Evolutionary conservation across 2,888 invertebrate genomes (phyloP).

Genomic region (Augochlorella aurata): DNA sequence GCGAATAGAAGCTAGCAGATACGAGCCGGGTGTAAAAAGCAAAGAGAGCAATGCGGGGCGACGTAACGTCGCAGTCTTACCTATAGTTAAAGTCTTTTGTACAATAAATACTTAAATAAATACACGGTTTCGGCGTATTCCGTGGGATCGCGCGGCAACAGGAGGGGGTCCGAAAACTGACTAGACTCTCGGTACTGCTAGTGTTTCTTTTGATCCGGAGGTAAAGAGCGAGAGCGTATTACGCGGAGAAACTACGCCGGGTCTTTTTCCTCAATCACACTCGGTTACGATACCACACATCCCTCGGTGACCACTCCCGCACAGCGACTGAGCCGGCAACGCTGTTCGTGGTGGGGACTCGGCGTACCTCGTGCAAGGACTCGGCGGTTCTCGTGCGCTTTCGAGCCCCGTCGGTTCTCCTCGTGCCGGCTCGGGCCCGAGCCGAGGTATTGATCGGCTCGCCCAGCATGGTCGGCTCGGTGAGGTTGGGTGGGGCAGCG

Average conservation of each 20-base stretch:
- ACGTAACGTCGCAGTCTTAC: constrained; percentile 64
- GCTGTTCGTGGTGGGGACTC: constrained; percentile 75
- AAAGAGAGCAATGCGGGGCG: constrained; percentile 21
- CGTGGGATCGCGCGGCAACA: constrained; percentile 43
- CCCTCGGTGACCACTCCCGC: constrained; percentile 81
- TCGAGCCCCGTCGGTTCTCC: constrained; percentile 54
- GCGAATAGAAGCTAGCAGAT: background rate
- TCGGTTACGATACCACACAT: constrained; percentile 78
- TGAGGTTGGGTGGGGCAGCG: constrained; percentile 81
- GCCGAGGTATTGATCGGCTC: constrained; percentile 82
- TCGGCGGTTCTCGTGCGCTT: constrained; percentile 64
- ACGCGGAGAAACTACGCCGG: constrained; percentile 71
- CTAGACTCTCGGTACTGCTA: constrained; percentile 52
- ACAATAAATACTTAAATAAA: constrained; percentile 79
- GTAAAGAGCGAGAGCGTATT: constrained; percentile 57
- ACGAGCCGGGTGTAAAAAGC: background rate
- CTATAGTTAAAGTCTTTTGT: constrained; percentile 78
- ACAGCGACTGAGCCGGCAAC: constrained; percentile 81
- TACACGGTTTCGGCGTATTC: constrained; percentile 65
- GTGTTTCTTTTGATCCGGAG: constrained; percentile 37
- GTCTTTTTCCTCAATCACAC: constrained; percentile 76
- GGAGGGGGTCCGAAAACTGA: constrained; percentile 56
- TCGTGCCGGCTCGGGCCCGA: constrained; percentile 78
- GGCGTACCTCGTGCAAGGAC: constrained; percentile 75
- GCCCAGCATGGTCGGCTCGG: constrained; percentile 70